A percentile compares a stretch with the other conserved stretches of the same genome.
phyloP scores from a whole-genome alignment of 2,888 invertebrate genomes.

The Corythucha ciliata region DNA sequence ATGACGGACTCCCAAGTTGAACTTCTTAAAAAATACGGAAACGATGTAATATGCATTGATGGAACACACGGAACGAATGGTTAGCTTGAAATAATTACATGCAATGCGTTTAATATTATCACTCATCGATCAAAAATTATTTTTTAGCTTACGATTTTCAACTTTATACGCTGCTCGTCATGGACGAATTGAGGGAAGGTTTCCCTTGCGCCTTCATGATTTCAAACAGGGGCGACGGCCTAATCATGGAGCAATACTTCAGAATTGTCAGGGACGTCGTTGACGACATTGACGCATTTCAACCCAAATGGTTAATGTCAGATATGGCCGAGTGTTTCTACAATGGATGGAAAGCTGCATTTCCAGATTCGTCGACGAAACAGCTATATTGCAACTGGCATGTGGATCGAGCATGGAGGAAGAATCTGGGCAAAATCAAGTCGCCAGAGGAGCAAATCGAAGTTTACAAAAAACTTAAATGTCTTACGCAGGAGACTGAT shows the following conservation, averaged over 20 bases:
- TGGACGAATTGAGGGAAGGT: slow-evolving; percentile 32
- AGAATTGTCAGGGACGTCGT: too few relatives aligned
- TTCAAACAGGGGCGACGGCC: slow-evolving; percentile 20
- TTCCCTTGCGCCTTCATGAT: slow-evolving; percentile 33
- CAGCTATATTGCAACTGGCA: slow-evolving; percentile 36
- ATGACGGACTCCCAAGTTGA: slow-evolving; percentile 32
- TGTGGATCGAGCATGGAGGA: slow-evolving; percentile 32
- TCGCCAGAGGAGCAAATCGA: too few relatives aligned
- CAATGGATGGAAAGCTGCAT: slow-evolving; percentile 35
- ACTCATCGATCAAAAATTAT: too few relatives aligned
- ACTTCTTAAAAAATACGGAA: slow-evolving; percentile 31
- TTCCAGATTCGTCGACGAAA: too few relatives aligned
- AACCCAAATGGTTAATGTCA: slow-evolving; percentile 34
- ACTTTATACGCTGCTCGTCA: slow-evolving; percentile 31
- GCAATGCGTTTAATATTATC: too few relatives aligned
- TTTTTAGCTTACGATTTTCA: slow-evolving; percentile 33
- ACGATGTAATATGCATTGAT: slow-evolving; percentile 34
- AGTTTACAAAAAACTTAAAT: too few relatives aligned
- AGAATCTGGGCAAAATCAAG: slow-evolving; percentile 30
- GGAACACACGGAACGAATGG: slow-evolving; percentile 32
- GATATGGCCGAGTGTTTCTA: slow-evolving; percentile 33
- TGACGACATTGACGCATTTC: slow-evolving; percentile 19
- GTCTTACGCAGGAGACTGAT: too few relatives aligned
- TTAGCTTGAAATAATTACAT: too few relatives aligned
- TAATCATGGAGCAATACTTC: not conserved